A percentile compares a stretch with the other conserved stretches of the same genome.
Conservation (phyloP, 2,113 vertebrate species). For the Scartelaos histophorus region DNA sequence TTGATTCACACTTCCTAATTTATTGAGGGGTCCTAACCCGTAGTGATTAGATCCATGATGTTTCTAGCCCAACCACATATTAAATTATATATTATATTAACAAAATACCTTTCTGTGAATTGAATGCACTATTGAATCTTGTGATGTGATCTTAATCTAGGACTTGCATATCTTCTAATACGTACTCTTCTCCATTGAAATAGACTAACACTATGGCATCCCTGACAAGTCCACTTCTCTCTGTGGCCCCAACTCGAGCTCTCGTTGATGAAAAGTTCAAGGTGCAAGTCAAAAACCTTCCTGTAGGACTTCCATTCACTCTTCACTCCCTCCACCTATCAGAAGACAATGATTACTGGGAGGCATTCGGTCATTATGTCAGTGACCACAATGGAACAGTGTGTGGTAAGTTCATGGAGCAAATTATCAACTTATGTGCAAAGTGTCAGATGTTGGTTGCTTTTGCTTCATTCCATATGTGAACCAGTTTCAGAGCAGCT, state of each 20-base stretch:
- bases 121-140: no score
- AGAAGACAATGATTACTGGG: constrained; percentile 71
- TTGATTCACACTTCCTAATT: no score
- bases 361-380: constrained; percentile 73
- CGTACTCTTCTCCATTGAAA: constrained; percentile 19
- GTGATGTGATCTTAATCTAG: no score
- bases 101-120: no score
- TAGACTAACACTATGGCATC: constrained; percentile 10
- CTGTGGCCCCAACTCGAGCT: constrained; percentile 57
- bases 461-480: neutral
- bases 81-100: no score
- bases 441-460: neutral
- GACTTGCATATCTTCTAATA: no score
- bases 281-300: constrained; percentile 66
- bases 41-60: no score
- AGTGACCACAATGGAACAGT: constrained; percentile 61
- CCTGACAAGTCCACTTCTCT: constrained; percentile 31
- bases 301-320: constrained; percentile 51
- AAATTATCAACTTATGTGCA: neutral
- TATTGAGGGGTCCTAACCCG: no score
- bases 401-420: constrained; percentile 46
- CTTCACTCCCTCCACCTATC: constrained; percentile 65
- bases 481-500: constrained; percentile 60
- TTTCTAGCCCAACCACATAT: no score
- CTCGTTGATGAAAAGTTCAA: constrained; percentile 67